Evolutionary conservation across 1,140 invertebrate species (phyloP), one percentile per base, ranked within the genome.

Genomic region (Wiebesia pumilae): DNA sequence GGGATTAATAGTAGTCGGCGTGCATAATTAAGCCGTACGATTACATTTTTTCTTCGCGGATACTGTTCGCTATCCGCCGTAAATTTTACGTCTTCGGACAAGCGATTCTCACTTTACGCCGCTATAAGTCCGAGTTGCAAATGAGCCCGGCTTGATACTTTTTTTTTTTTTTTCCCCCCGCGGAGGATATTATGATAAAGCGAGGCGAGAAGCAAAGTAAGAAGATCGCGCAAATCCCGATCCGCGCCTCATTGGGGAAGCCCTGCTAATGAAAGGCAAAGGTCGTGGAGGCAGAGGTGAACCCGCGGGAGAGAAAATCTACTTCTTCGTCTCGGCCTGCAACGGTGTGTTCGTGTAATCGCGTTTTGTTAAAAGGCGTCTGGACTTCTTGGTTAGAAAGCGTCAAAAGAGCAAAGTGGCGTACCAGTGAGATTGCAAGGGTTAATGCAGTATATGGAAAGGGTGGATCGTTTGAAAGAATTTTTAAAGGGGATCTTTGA

Each of bases 251-350:
- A 81, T 75, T 81, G 71, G 71, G 69, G 40, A 86, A 82, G 71
- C 71, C 71, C 0, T 30, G 85, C n/a, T 86, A 78, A 82, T 82
- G 85, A 86, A 82, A 86, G 47, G n/a, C 58, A 73, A 78, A 67
- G 71, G 69, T 33, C 9, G 19, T 14, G 51, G 12, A 47, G 43
- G 4, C 43, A 47, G 12, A 47, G 43, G 4, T 12, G 43, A 4
- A 47, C 43, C 43, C 4, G 43, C 4, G 43, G 43, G 43, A 65
- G 65, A 43, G 69, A 81, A 86, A 78, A 75, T 81, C 69, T 77
- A 51, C 4, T 38, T 78, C 19, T 73, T 81, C 38, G 30, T 10
- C 16, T 43, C 71, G 27, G 12, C 4, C 47, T 78, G 27, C 47
- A 30, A 38, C 75, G 75, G 21, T 21, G 43, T 30, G 38, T 27